Base-by-base conservation (phyloP, 2,888 invertebrate genomes). In the Caenorhabditis sp. region DNA sequence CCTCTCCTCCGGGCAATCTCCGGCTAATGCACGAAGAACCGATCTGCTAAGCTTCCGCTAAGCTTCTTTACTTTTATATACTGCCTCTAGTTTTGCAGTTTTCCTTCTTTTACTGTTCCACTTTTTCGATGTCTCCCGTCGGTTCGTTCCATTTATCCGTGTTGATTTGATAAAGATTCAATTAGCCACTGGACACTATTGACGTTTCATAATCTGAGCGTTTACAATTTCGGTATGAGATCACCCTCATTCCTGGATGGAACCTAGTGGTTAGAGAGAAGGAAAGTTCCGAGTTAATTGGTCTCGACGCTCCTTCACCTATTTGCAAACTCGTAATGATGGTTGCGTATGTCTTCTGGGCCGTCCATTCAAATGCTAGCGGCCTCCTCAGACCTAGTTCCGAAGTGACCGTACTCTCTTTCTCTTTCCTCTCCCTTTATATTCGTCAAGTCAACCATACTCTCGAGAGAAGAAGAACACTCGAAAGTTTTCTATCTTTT, bases 241-340 rank as follows among this genome's bases (percentile, higher is more conserved):
- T n/a, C n/a, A n/a, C n/a, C n/a, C n/a, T n/a, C n/a, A n/a, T n/a
- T n/a, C n/a, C n/a, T n/a, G n/a, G n/a, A n/a, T n/a, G n/a, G n/a
- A n/a, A n/a, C n/a, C n/a, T n/a, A n/a, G n/a, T n/a, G n/a, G n/a
- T n/a, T n/a, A n/a, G n/a, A n/a, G n/a, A n/a, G n/a, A n/a, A n/a
- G n/a, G n/a, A n/a, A n/a, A 13, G 26, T 15, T 46, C 35, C 35
- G 37, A 45, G 63, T 63, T 63, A 63, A 63, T 63, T 63, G 63
- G 63, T n/a, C n/a, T n/a, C n/a, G n/a, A n/a, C n/a, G 9, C 24
- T 20, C 37, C 17, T 46, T 35, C 35, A 30, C 43, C 52, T 46
- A 45, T 46, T 46, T 46, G 46, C 37, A 56, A 65, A 63, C 65
- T 65, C 65, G 65, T 65, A 65, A 65, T 65, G 53, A 45, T 63